These are phyloP conservation scores for Eurystomus glaucurus DNA, from an alignment of 2,797 vertebrate species.

Conservation along the genomic window DNA sequence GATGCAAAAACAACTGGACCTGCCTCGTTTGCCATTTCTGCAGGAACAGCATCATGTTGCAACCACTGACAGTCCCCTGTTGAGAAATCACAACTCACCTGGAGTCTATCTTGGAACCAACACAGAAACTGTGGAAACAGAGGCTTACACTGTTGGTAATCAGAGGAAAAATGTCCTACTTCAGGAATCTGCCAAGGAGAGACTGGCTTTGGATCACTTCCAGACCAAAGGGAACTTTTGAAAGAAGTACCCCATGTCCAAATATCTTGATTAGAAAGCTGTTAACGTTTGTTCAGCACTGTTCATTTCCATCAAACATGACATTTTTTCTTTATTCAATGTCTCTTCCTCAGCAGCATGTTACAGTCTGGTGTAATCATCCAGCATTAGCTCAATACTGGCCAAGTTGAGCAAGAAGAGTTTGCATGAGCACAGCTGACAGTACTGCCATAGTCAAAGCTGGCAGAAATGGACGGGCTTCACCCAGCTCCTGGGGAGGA, in stretches of 20 bases:
- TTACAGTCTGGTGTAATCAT: neutral
- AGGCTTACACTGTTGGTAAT: neutral
- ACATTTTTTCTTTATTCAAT: neutral
- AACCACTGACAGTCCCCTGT: neutral
- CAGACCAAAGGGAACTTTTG: neutral
- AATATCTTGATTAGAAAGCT: neutral
- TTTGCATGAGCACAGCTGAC: fast-evolving
- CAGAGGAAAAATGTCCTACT: neutral
- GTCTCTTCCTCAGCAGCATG: neutral
- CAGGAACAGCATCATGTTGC: neutral
- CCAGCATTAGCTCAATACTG: neutral
- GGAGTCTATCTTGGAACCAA: neutral
- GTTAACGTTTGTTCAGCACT: neutral
- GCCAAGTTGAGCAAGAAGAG: neutral
- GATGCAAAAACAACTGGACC: neutral
- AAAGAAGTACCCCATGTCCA: neutral
- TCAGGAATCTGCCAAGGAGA: neutral
- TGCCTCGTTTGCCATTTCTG: neutral
- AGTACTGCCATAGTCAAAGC: fast-evolving
- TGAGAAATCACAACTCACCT: neutral
- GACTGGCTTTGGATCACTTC: neutral
- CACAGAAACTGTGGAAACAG: neutral
- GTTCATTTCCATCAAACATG: neutral
- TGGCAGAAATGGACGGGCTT: neutral
- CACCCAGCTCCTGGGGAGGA: neutral